These are phyloP conservation scores for Heterochromis multidens DNA, from an alignment of 2,113 vertebrate genomes.

Conservation along the genomic window DNA sequence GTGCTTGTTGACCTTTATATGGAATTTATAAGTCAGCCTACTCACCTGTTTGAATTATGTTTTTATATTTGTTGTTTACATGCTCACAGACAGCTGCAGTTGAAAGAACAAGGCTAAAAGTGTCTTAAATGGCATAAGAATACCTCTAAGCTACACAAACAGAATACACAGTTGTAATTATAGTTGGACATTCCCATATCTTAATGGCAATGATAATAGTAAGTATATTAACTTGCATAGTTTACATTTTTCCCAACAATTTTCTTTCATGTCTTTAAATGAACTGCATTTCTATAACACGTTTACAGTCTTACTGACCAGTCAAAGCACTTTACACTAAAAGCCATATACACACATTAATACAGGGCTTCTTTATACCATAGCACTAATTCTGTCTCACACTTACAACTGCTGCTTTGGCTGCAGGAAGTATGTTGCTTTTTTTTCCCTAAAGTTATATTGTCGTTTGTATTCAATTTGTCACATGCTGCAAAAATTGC, in stretches of 20 bases:
- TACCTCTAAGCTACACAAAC: not conserved
- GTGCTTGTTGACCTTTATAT: not conserved
- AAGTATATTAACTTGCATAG: too few relatives aligned
- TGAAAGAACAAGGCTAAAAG: not conserved
- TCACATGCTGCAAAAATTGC: not conserved
- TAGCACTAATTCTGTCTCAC: not conserved
- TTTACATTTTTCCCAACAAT: too few relatives aligned
- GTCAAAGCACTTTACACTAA: too few relatives aligned
- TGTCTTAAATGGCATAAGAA: not conserved
- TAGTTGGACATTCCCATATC: too few relatives aligned
- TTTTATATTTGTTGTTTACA: too few relatives aligned
- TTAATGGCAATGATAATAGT: too few relatives aligned
- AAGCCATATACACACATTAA: not conserved
- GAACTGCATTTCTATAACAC: too few relatives aligned
- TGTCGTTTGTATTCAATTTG: fast-evolving
- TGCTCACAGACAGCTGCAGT: not conserved
- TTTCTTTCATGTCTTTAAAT: too few relatives aligned
- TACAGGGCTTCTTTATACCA: not conserved
- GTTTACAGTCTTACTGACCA: too few relatives aligned
- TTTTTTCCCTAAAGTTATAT: not conserved
- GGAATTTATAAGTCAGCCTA: not conserved
- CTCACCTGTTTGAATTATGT: not conserved
- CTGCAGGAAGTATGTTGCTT: not conserved
- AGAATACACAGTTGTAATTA: too few relatives aligned
- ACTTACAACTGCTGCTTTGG: not conserved